Percentiles rank a stretch among this genome's conserved stretches.
Conservation (phyloP, 2,113 vertebrate species). For the Oceanodroma tethys region DNA sequence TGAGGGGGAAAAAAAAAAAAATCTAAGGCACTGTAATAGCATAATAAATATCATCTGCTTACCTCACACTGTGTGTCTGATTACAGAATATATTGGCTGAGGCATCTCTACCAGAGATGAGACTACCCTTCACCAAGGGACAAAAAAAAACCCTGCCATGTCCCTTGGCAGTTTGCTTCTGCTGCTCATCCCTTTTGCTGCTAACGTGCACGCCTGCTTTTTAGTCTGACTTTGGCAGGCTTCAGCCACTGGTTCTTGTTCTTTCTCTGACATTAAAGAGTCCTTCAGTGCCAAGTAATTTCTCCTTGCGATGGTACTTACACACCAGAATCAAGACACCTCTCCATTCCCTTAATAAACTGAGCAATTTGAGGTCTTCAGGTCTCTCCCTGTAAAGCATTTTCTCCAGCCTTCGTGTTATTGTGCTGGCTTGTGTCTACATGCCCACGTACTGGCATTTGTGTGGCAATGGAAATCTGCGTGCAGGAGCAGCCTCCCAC, state of each 20-base stretch:
- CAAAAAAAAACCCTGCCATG: not conserved
- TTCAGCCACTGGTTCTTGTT: not conserved
- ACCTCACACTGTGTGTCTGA: not conserved
- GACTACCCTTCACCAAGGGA: not conserved
- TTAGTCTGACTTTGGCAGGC: not conserved
- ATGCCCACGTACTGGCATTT: not conserved
- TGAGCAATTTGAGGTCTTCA: not conserved
- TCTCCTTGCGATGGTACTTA: not conserved
- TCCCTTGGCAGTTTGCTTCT: not conserved
- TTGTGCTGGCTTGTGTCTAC: not conserved
- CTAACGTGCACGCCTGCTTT: accelerated
- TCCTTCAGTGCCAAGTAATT: not conserved
- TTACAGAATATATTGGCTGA: not conserved
- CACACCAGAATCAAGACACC: not conserved
- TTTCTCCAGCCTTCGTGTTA: not conserved
- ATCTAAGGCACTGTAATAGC: not conserved
- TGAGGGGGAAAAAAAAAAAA: not conserved
- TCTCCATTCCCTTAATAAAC: not conserved
- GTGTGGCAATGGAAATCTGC: not conserved
- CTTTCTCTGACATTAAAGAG: not conserved
- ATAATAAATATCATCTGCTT: not conserved
- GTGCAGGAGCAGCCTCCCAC: not conserved
- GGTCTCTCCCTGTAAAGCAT: not conserved
- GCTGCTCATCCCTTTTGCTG: not conserved
- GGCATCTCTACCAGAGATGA: not conserved